Evolutionary conservation across 2,888 invertebrate species (phyloP).

Genomic region (Acrocyrtus sp.): DNA sequence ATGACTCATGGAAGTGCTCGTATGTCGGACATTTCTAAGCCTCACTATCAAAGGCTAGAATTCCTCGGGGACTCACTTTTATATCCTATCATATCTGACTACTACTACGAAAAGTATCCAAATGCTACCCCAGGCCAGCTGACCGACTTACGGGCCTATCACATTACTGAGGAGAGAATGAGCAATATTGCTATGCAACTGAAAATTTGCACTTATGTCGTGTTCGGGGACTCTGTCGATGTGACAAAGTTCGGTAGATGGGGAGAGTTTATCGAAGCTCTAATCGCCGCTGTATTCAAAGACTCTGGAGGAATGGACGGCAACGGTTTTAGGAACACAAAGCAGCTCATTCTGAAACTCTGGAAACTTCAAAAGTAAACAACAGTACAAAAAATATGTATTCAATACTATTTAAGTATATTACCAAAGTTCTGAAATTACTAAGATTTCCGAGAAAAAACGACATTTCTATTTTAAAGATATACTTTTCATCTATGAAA

Average conservation of each 20-base stretch:
- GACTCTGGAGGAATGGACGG: conserved; percentile 12
- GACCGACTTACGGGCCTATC: neutral
- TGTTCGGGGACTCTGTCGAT: neutral
- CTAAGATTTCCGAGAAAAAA: no score
- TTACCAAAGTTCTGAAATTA: no score
- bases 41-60: conserved; percentile 23
- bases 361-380: conserved; percentile 14
- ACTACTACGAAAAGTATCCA: neutral
- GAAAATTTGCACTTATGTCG: neutral
- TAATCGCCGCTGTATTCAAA: conserved; percentile 23
- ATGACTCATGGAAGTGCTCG: conserved; percentile 21
- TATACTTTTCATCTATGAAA: no score
- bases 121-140: neutral
- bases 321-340: neutral
- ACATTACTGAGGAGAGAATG: conserved; percentile 3
- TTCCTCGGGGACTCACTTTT: conserved; percentile 25
- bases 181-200: conserved; percentile 2
- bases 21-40: neutral
- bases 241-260: conserved; percentile 7
- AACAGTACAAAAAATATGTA: no score
- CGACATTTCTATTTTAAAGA: no score
- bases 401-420: no score
- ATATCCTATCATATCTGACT: conserved; percentile 12
- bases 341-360: conserved; percentile 7
- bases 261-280: conserved; percentile 25